Evolutionary conservation across 37 sponge, comb jelly and placozoan species (phyloP).

Genomic region (Halisarca cf. caerulea): DNA sequence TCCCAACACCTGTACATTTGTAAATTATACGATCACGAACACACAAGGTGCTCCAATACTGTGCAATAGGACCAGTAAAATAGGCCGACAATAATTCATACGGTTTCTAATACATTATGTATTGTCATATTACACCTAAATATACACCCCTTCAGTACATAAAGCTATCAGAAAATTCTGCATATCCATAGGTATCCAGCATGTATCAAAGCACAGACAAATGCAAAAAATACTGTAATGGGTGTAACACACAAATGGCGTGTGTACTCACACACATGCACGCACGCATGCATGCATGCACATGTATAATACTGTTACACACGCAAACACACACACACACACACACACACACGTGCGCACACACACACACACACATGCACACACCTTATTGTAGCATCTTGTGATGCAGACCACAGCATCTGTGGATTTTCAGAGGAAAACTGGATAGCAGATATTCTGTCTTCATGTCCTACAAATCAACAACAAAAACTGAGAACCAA

Average conservation of each 20-base stretch:
- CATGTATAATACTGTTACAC: background rate
- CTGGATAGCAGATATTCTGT: background rate
- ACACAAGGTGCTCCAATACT: no score
- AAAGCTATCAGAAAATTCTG: no score
- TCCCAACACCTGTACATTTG: conserved; percentile 14
- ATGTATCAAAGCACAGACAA: no score
- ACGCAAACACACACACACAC: conserved; percentile 34
- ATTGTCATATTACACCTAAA: no score
- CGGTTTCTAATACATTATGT: no score
- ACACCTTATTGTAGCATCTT: conserved; percentile 16
- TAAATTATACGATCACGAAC: no score
- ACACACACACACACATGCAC: background rate
- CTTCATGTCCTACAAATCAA: background rate
- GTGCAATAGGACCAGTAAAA: no score
- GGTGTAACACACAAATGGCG: no score
- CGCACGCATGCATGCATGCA: background rate
- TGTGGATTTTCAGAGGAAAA: conserved; percentile 4
- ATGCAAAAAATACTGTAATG: no score
- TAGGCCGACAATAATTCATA: no score
- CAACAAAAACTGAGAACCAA: background rate
- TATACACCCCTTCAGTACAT: no score
- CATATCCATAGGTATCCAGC: no score
- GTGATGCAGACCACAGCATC: conserved; percentile 4
- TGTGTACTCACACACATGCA: background rate
- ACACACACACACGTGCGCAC: conserved; percentile 25